These are phyloP conservation scores for Spizaetus ornatus DNA, from an alignment of 2,113 vertebrate genomes.

Conservation along the genomic window DNA sequence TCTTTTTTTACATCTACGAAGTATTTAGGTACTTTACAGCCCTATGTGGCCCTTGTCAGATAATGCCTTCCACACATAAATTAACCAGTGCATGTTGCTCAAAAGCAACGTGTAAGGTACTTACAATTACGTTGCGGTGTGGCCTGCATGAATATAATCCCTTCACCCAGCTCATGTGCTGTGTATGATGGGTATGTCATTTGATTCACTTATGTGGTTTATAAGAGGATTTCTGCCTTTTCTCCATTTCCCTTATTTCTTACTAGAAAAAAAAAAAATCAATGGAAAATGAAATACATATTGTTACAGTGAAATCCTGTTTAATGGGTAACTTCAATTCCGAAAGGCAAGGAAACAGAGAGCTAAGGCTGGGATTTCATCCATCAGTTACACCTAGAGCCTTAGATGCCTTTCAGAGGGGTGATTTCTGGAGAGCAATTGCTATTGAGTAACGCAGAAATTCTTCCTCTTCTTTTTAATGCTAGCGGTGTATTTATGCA, in stretches of 20 bases:
- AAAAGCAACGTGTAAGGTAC: neutral
- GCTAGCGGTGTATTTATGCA: neutral
- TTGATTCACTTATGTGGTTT: neutral
- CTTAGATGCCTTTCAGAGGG: neutral
- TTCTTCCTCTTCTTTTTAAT: neutral
- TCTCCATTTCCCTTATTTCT: neutral
- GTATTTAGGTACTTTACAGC: neutral
- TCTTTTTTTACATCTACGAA: neutral
- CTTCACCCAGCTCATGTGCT: neutral
- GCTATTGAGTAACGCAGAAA: neutral
- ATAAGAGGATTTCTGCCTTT: neutral
- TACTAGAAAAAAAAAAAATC: neutral
- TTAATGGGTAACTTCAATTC: neutral
- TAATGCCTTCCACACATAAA: neutral
- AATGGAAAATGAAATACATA: neutral
- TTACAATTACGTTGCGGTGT: neutral
- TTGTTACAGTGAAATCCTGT: conserved; percentile 22
- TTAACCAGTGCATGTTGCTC: neutral
- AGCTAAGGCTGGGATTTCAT: neutral
- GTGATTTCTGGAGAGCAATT: neutral
- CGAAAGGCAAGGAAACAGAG: neutral
- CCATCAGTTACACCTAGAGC: neutral
- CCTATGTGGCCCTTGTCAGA: neutral
- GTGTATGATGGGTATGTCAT: neutral
- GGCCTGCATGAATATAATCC: neutral